phyloP scores from a whole-genome alignment of 1,140 invertebrate species.

The Stenopsyche tienmushanensis region DNA sequence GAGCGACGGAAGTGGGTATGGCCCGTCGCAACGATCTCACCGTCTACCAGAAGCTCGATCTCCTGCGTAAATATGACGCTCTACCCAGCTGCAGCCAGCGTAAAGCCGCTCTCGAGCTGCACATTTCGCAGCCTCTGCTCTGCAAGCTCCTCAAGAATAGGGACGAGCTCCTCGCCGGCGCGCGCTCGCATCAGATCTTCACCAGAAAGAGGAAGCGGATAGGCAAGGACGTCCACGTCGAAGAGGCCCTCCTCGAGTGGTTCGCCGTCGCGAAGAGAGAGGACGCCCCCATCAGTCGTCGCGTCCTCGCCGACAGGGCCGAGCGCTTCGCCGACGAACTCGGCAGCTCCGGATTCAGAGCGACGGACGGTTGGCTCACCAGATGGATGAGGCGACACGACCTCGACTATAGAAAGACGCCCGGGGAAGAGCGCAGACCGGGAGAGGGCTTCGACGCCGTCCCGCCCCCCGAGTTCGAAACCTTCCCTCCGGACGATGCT shows the following conservation, averaged over 20 bases:
- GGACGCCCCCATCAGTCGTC: neutral
- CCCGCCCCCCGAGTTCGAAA: neutral
- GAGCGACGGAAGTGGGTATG: neutral
- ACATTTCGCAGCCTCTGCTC: neutral
- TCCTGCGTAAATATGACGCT: neutral
- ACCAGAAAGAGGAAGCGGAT: neutral
- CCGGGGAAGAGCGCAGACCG: neutral
- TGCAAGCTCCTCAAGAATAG: slow-evolving; percentile 6
- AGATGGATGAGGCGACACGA: neutral
- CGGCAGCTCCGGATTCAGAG: neutral
- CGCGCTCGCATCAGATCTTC: neutral
- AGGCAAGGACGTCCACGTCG: neutral
- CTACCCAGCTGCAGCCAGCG: neutral
- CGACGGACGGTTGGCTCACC: neutral
- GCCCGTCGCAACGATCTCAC: neutral
- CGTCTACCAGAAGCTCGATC: neutral
- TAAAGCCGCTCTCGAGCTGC: slow-evolving; percentile 1
- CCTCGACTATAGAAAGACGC: neutral
- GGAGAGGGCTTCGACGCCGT: too few species aligned
- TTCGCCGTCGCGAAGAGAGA: neutral
- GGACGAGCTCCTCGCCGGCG: neutral
- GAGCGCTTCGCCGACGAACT: neutral
- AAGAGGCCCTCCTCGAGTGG: neutral
- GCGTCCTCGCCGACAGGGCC: neutral
- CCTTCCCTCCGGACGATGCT: neutral